A percentile compares a stretch with the other conserved stretches of the same genome.
Evolutionary conservation across 2,888 invertebrate genomes (phyloP).

Genomic region (Drosophila quinaria): DNA sequence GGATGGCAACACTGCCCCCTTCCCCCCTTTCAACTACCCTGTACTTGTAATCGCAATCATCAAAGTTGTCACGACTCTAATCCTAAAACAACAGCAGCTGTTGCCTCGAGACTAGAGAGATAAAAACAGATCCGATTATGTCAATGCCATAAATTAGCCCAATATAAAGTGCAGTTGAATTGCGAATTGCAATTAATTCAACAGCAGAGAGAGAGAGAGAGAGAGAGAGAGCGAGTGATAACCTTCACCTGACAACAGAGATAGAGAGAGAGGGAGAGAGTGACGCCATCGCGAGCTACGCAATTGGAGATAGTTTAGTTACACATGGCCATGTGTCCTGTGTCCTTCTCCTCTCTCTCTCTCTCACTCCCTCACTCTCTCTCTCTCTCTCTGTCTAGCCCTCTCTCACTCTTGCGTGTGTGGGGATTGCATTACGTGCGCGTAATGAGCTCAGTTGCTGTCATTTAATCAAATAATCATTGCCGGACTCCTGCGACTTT

Average conservation of each 20-base stretch:
- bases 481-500: neutral
- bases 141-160: conserved; percentile 55
- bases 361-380: neutral
- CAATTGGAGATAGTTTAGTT: conserved; percentile 29
- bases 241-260: too few species aligned
- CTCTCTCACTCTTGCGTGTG: neutral
- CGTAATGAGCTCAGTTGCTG: conserved; percentile 8
- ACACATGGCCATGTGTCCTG: conserved; percentile 28
- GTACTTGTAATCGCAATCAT: conserved; percentile 27
- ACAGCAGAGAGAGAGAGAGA: conserved; percentile 2
- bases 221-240: neutral
- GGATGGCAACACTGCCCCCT: conserved; percentile 5
- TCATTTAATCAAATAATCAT: conserved; percentile 21
- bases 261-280: conserved; percentile 29
- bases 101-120: conserved; percentile 23
- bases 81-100: conserved; percentile 48
- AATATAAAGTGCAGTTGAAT: conserved; percentile 56
- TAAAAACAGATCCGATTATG: conserved; percentile 35
- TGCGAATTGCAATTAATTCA: conserved; percentile 59
- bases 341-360: neutral
- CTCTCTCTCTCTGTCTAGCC: neutral
- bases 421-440: conserved; percentile 3
- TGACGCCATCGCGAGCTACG: conserved; percentile 46
- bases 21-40: neutral
- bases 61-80: conserved; percentile 39